Conservation (phyloP, 2,113 vertebrate species). For the Aramus guarauna region DNA sequence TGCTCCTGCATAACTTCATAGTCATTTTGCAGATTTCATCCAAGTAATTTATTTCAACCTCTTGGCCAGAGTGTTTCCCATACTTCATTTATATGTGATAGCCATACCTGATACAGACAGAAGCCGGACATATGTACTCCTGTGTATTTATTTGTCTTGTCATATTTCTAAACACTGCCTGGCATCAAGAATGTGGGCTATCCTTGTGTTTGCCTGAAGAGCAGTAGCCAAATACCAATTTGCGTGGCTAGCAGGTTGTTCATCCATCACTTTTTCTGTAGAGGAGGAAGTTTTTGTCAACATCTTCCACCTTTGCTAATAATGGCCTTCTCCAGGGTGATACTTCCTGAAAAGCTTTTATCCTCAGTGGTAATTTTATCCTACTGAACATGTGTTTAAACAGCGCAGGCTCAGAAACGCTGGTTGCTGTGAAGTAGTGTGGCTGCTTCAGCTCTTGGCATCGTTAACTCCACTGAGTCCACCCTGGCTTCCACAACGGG, state of each 20-base stretch:
- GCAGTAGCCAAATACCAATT: neutral
- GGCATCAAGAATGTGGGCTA: neutral
- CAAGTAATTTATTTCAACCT: neutral
- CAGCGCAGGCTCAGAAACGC: neutral
- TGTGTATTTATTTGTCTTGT: neutral
- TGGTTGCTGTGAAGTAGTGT: neutral
- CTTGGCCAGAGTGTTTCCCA: neutral
- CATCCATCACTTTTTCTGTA: neutral
- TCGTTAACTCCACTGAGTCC: neutral
- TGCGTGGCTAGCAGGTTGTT: neutral
- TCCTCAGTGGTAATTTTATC: neutral
- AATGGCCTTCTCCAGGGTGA: neutral
- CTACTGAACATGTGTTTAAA: neutral
- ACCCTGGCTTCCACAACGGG: neutral
- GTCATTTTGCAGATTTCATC: neutral
- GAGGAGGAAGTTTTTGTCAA: neutral
- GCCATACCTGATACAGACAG: neutral
- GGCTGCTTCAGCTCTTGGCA: neutral
- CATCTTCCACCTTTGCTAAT: neutral
- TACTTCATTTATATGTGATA: neutral
- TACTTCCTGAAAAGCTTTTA: neutral
- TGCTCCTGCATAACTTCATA: neutral
- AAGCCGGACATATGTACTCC: neutral
- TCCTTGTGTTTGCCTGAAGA: neutral
- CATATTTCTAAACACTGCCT: neutral